phyloP scores from a whole-genome alignment of 1,140 invertebrate genomes.

The Ceratina japonica region DNA sequence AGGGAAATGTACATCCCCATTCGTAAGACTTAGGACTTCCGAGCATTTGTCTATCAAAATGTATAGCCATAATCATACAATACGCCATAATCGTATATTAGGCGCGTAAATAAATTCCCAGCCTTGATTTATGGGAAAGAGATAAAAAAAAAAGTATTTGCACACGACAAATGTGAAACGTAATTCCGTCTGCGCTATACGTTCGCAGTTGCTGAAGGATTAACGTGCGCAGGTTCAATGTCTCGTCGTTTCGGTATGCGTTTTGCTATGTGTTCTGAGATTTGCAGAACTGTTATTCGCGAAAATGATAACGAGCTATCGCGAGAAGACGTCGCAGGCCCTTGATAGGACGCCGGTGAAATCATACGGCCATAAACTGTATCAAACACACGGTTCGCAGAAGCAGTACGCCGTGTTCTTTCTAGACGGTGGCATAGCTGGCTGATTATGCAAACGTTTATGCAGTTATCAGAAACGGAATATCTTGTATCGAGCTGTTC shows the following conservation, averaged over 20 bases:
- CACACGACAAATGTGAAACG: no score
- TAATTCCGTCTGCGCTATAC: no score
- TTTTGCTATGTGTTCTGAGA: slow-evolving; percentile 2
- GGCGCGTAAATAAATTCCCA: no score
- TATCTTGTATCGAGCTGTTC: slow-evolving; percentile 28
- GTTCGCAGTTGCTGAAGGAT: no score
- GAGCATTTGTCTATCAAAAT: no score
- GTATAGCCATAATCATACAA: no score
- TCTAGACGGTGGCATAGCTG: neutral
- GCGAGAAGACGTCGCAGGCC: slow-evolving; percentile 12
- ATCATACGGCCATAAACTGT: slow-evolving; percentile 11
- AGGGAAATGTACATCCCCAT: slow-evolving; percentile 35
- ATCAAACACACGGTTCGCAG: slow-evolving; percentile 25
- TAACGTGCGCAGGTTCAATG: no score
- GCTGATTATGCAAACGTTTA: slow-evolving; percentile 18
- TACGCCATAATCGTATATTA: no score
- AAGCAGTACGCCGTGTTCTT: neutral
- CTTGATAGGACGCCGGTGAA: slow-evolving; percentile 37
- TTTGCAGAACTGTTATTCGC: slow-evolving; percentile 67
- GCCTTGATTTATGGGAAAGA: no score
- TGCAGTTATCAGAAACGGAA: slow-evolving; percentile 31
- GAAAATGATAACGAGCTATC: slow-evolving; percentile 64
- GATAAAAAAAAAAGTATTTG: no score
- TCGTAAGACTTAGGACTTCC: no score
- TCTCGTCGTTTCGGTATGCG: no score